Evolutionary conservation across 2,113 vertebrate species (phyloP).

Genomic region (Lathamus discolor): DNA sequence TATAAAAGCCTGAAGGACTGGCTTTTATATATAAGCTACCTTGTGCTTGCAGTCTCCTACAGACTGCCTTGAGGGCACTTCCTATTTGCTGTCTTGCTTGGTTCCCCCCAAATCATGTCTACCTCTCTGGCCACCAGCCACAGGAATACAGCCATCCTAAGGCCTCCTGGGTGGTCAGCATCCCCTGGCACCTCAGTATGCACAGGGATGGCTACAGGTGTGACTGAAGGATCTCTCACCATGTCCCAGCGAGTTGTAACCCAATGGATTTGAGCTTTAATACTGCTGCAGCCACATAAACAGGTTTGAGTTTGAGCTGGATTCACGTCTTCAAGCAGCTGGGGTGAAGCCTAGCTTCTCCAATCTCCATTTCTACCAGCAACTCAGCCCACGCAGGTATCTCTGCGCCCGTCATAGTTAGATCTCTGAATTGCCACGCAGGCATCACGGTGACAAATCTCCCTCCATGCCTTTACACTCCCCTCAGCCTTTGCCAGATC

Average conservation of each 20-base stretch:
- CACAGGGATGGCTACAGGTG: not conserved
- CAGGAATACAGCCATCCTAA: accelerated
- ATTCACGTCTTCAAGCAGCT: not conserved
- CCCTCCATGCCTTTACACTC: not conserved
- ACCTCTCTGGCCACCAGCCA: not conserved
- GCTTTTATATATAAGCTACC: not conserved
- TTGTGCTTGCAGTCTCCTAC: not conserved
- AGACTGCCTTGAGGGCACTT: not conserved
- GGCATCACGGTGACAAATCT: not conserved
- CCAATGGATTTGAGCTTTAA: not conserved
- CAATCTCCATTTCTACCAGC: not conserved
- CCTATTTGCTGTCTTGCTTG: not conserved
- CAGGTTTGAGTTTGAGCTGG: not conserved
- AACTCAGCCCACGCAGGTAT: not conserved
- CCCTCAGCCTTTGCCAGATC: slow-evolving; percentile 35
- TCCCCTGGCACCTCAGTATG: not conserved
- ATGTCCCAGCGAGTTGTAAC: not conserved
- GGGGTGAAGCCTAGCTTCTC: not conserved
- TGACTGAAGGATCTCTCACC: not conserved
- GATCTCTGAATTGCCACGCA: not conserved
- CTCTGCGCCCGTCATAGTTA: not conserved
- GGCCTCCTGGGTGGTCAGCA: not conserved
- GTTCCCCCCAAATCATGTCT: accelerated
- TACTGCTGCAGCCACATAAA: not conserved
- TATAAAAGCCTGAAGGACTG: not conserved